Conservation (phyloP, 2,888 invertebrate species). For the Nowickia ferox region DNA sequence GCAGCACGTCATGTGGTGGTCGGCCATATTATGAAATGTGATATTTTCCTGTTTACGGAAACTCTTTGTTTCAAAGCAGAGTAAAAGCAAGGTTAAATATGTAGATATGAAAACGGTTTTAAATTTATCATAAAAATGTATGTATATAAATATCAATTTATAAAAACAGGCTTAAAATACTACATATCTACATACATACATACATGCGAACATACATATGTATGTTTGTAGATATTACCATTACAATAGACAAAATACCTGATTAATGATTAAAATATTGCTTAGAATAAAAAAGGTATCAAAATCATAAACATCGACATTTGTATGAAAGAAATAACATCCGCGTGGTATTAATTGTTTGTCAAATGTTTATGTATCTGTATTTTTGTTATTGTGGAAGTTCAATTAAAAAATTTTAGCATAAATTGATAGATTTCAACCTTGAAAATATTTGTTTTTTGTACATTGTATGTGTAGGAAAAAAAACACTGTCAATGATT, state of each 20-base stretch:
- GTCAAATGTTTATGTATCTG: not conserved
- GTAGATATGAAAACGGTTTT: not conserved
- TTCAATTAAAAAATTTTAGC: not conserved
- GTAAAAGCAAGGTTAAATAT: not conserved
- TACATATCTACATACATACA: not conserved
- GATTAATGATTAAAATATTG: not conserved
- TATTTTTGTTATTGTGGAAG: not conserved
- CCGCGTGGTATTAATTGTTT: conserved; percentile 30
- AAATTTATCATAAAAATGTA: not conserved
- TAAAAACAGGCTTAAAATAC: not conserved
- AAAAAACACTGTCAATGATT: conserved; percentile 20
- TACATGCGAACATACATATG: not conserved
- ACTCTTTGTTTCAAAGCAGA: not conserved
- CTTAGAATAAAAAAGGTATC: not conserved
- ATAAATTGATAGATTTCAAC: conserved; percentile 21
- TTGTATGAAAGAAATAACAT: conserved; percentile 8
- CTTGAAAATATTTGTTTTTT: conserved; percentile 25
- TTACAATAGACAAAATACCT: conserved; percentile 24
- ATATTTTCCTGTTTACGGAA: not conserved
- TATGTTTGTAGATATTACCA: conserved; percentile 6
- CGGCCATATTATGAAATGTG: too few relatives aligned
- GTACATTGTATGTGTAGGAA: not conserved
- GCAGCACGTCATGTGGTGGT: too few relatives aligned
- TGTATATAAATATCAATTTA: not conserved
- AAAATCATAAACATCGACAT: not conserved